phyloP scores from a whole-genome alignment of 2,888 invertebrate species.

The Dicycla oo region DNA sequence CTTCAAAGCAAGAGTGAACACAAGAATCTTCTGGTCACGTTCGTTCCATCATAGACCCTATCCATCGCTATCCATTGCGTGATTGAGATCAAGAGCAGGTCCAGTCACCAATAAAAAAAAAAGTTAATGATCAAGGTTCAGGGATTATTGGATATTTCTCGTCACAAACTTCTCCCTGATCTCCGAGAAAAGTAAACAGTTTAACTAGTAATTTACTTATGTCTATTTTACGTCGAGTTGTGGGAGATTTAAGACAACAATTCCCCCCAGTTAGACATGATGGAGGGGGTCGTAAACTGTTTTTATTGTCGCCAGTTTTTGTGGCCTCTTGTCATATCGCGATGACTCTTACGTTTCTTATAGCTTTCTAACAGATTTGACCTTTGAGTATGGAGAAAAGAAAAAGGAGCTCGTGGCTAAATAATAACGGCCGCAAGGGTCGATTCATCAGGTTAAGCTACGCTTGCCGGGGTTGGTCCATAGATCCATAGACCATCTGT shows the following conservation, averaged over 20 bases:
- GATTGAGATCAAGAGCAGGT: too few species aligned
- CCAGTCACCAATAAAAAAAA: too few species aligned
- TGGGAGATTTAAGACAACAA: slow-evolving; percentile 69
- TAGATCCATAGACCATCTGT: too few species aligned
- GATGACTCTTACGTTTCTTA: slow-evolving; percentile 65
- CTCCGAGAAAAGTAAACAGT: slow-evolving; percentile 46
- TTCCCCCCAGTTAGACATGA: slow-evolving; percentile 77
- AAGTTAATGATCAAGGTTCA: slow-evolving; percentile 11
- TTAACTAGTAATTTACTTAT: slow-evolving; percentile 66
- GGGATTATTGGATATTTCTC: neutral
- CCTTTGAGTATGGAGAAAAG: slow-evolving; percentile 14
- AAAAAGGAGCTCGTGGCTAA: too few species aligned
- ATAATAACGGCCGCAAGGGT: too few species aligned
- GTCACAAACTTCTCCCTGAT: slow-evolving; percentile 11
- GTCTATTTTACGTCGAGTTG: slow-evolving; percentile 62
- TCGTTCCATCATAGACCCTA: too few species aligned
- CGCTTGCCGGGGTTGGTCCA: too few species aligned
- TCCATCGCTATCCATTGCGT: too few species aligned
- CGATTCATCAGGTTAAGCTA: too few species aligned
- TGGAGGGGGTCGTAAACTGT: slow-evolving; percentile 75
- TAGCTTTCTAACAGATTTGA: slow-evolving; percentile 61
- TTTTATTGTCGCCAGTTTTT: slow-evolving; percentile 73
- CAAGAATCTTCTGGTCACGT: too few species aligned
- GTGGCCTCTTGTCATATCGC: slow-evolving; percentile 67
- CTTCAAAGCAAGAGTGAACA: too few species aligned